Evolutionary conservation across 2,888 invertebrate genomes (phyloP), one percentile per base, ranked within the genome.

Genomic region (Callimorpha dominula): DNA sequence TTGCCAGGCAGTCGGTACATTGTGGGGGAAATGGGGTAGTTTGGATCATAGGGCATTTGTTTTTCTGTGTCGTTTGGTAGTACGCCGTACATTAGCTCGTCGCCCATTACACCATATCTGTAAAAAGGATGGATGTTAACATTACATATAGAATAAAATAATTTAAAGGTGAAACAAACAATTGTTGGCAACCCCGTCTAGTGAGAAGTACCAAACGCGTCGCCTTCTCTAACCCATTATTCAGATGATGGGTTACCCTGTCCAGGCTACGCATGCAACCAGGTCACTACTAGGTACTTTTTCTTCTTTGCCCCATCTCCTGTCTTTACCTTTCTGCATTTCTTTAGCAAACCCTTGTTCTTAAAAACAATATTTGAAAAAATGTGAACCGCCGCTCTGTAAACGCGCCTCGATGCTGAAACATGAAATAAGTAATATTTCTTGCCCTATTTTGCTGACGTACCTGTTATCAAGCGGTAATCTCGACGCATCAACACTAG

Each of bases 81-180:
- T 0, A 93, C 92, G 15, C 96, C 95, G 85, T 95, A 96, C 91
- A 95, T 93, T 14, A 95, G 81, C 52, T 96, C 95, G 75, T 95
- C 94, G 62, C 95, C 95, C 92, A 95, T 94, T 50, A 91, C 91
- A 5, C 94, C 95, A 83, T 95, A 96, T 90, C 96, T 96, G 88
- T 62, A 76, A 80, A 12, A 63, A 31, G 7, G n/a, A 67, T n/a
- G 4, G 2, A 4, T 31, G 31, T 31, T 1, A 62, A 1, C 40
- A 62, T 15, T 62, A 15, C 1, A 0, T 62, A 14, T 15, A 63
- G 15, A 15, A 63, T 42, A 7, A 15, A 6, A 40, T 63, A 31
- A 31, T 31, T 31, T 31, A 31, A 31, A 31, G 31, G 31, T 31
- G 1, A 31, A 31, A 31, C 31, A 31, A 31, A 31, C 31, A 31